Evolutionary conservation across 37 sponge, comb jelly and placozoan species (phyloP), one percentile per base, ranked within the genome.

Genomic region (Oscarella lobularis): DNA sequence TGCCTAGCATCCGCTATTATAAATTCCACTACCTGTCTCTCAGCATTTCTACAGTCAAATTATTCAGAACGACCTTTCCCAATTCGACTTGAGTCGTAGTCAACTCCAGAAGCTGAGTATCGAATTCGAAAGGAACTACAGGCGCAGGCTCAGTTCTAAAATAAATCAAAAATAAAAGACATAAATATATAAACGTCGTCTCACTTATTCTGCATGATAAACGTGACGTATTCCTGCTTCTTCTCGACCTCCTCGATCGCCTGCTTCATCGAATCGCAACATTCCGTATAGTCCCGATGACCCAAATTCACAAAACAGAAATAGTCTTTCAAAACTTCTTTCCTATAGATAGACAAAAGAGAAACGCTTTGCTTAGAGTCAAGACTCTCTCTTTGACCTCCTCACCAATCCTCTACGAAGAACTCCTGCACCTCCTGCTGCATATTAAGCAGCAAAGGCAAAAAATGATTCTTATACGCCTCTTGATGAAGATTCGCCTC

Each of bases 401-500:
- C 87, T 73, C 29, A 89, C 90, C 90, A 89, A n/a, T 85, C 67
- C 34, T 37, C 48, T 31, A 83, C 72, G 74, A 75, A 73, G 33
- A 73, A 66, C 72, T 89, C 84, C 81, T 76, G 79, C 29, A 88
- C 76, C 74, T 89, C 73, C 34, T 89, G 90, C 38, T 84, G 72
- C 2, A 80, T 85, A 75, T 89, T 74, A 36, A 89, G 80, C 39
- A 72, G 66, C 74, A 85, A 78, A 6, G 90, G 90, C 6, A 85
- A 66, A 38, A 83, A 54, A 27, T 48, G 33, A 40, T 6, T 27
- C 14, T 41, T 75, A n/a, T 66, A 54, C 73, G 82, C 73, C 38
- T 89, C 78, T 20, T 80, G 76, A 37, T 89, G 87, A 4, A 39
- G 33, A 39, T 89, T 85, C 69, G 88, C 90, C 73, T 89, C 82